Evolutionary conservation across 2,888 invertebrate species (phyloP), one percentile per base, ranked within the genome.

Genomic region (Cheiracanthium punctorium): DNA sequence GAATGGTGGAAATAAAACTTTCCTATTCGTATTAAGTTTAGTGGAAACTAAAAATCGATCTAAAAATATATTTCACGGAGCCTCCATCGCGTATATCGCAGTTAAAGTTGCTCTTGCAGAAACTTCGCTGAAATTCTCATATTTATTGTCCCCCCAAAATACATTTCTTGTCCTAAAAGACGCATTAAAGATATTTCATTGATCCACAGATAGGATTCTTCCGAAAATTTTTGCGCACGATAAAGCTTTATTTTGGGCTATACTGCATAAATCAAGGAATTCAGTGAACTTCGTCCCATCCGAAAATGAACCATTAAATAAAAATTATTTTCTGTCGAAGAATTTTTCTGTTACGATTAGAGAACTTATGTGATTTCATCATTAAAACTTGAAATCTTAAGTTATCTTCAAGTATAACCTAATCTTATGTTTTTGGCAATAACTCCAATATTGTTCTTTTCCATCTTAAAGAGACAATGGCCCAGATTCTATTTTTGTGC

Each of bases 131-230:
- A 58, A 58, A 58, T 58, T 24, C 58, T 24, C 24, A 20, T 58
- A 58, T 58, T 58, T 20, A 58, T 24, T 58, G 58, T 24, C 58
- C 24, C 24, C n/a, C 12, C 7, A 20, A 24, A 58, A 58, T 58
- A 20, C 58, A 58, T 58, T 58, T 24, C 58, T 58, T 58, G 58
- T 58, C 58, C 20, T 58, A 58, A 58, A 58, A 58, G 58, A 58
- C 58, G 58, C 24, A 58, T 58, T 58, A 24, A 58, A 48, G 48
- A 58, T 58, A 24, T 58, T 58, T 58, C 58, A 58, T 58, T 58
- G 58, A 58, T 58, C 24, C 58, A 58, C 24, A 24, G 24, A 24
- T 58, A 24, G 58, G 24, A 20, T 58, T 24, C 58, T 24, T 58
- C 24, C 58, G 58, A 24, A 24, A 58, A 24, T 17, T 58, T 58